Base-by-base conservation (phyloP, 2,113 vertebrate species). In the Anarhynchus alexandrinus region DNA sequence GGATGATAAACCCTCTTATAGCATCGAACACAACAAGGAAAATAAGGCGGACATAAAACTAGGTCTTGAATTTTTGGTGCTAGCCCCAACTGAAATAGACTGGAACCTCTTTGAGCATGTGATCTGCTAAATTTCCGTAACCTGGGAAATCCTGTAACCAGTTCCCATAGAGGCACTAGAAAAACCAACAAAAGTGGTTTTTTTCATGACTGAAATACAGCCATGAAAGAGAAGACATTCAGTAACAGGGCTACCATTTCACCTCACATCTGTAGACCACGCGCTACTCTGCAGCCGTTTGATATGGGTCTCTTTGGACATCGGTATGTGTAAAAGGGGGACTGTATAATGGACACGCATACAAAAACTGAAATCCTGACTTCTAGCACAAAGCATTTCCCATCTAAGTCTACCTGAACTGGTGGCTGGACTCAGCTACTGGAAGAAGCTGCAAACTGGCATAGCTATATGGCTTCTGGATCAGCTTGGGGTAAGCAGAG, bases 101-200 rank as follows among this genome's bases (percentile, higher is more conserved):
- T 27, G 29, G 25, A 40, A 47, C 4, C 3, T 90, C 3, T 10
- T 11, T 11, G 38, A 85, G 14, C 1, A 0, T 51, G 12, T 47
- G 52, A 42, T 78, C 52, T 82, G 23, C 38, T 87, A 34, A 78
- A 85, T 70, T 18, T 16, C 15, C 0, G 0, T 73, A 64, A 69
- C 2, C 12, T 38, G 67, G 25, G n/a, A 65, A 76, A 52, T 43
- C n/a, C 55, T 57, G 20, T 14, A 43, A 54, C 6, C 16, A 5
- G 5, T 42, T 51, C 32, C 25, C 21, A 21, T 4, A 54, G 40
- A 82, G 27, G 34, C 10, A 1, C 11, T 13, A 40, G 16, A 26
- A 76, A 86, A 81, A 13, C 0, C 20, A 61, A 25, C 6, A 59
- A 21, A 76, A 64, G 14, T 61, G 19, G 34, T 11, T 34, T 40